Percentiles rank a stretch among this genome's conserved stretches.
Evolutionary conservation across 1,140 invertebrate species (phyloP).

Genomic region (Muscidifurax raptorellus): DNA sequence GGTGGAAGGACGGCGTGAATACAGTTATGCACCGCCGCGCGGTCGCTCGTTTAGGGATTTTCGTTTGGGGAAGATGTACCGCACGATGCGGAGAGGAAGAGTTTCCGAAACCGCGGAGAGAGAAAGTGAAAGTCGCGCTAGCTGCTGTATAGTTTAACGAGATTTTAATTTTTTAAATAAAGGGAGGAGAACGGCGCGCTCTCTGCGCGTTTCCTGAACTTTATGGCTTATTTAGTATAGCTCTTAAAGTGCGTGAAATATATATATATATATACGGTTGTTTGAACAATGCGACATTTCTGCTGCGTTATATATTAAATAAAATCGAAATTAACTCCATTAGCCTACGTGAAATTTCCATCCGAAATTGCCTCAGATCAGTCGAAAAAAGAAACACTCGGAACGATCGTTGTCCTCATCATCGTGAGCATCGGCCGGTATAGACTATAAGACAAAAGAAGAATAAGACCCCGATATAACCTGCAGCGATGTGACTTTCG

Average conservation of each 20-base stretch:
- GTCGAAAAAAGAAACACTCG: too few relatives aligned
- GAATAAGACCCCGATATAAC: background rate
- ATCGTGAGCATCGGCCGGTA: background rate
- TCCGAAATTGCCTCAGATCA: too few relatives aligned
- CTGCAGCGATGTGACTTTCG: background rate
- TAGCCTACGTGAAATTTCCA: background rate
- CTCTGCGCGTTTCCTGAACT: background rate
- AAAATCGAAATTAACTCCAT: background rate
- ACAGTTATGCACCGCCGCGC: too few relatives aligned
- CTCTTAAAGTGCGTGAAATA: background rate
- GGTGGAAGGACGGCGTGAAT: too few relatives aligned
- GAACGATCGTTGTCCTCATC: background rate
- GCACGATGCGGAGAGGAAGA: too few relatives aligned
- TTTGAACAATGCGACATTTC: background rate
- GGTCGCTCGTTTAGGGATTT: too few relatives aligned
- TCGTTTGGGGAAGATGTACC: too few relatives aligned
- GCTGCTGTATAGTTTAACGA: too few relatives aligned
- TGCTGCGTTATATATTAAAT: background rate
- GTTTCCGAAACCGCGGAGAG: background rate
- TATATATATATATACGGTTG: too few relatives aligned
- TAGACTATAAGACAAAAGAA: background rate
- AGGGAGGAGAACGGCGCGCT: too few relatives aligned
- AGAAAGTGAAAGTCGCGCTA: background rate
- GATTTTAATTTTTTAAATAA: too few relatives aligned
- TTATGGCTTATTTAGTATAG: background rate